These are phyloP conservation scores for Clarias platycephalus DNA, from an alignment of 2,797 vertebrate species.

Conservation along the genomic window DNA sequence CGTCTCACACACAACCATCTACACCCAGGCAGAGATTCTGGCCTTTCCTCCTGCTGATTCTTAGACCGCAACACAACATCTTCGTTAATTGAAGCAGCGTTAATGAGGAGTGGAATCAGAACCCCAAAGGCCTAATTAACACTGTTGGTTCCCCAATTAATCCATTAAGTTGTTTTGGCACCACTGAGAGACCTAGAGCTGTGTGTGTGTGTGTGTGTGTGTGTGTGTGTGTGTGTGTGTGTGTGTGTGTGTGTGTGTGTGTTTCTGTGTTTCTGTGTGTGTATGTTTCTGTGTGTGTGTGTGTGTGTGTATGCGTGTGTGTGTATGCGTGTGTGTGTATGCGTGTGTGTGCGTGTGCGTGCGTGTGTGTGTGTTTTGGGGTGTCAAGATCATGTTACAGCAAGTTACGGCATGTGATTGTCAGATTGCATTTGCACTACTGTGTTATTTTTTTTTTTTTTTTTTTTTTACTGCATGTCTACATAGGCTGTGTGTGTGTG, in stretches of 20 bases:
- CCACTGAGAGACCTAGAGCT: slow-evolving; percentile 82
- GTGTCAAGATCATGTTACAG: slow-evolving; percentile 15
- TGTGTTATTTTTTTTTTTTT: slow-evolving; percentile 28
- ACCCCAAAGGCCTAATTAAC: slow-evolving; percentile 97
- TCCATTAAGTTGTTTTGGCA: slow-evolving; percentile 92
- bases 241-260: slow-evolving; percentile 3
- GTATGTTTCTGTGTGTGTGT: slow-evolving; percentile 42
- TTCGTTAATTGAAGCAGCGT: slow-evolving; percentile 79
- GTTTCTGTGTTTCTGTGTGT: too few relatives aligned
- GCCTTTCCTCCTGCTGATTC: slow-evolving; percentile 78
- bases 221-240: slow-evolving; percentile 4
- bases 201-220: slow-evolving; percentile 53
- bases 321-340: neutral
- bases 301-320: slow-evolving; percentile 20
- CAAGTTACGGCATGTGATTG: slow-evolving; percentile 49
- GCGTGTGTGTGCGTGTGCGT: slow-evolving; percentile 3
- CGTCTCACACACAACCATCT: slow-evolving; percentile 29
- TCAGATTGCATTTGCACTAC: slow-evolving; percentile 36
- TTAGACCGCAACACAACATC: slow-evolving; percentile 81
- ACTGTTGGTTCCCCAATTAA: slow-evolving; percentile 94
- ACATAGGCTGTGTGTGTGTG: slow-evolving; percentile 8
- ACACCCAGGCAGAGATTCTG: slow-evolving; percentile 31
- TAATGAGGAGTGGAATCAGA: slow-evolving; percentile 89
- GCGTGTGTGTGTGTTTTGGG: neutral
- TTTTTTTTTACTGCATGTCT: slow-evolving; percentile 6